These are phyloP conservation scores for Uria aalge DNA, from an alignment of 2,113 vertebrate genomes.

Conservation along the genomic window DNA sequence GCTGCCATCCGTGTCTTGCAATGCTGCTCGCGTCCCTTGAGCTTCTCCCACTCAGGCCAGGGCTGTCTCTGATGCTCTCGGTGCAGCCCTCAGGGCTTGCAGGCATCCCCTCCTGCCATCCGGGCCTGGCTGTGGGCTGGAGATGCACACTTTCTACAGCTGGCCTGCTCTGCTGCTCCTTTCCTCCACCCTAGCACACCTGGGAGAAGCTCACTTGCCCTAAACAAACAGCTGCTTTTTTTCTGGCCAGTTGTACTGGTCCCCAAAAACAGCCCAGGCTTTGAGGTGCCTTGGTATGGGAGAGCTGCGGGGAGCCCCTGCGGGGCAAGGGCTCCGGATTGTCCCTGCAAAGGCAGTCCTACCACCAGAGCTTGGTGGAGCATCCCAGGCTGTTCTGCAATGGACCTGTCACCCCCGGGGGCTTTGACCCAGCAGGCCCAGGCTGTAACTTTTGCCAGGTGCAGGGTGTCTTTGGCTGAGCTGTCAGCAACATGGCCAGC, in stretches of 20 bases:
- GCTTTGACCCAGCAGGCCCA: not conserved
- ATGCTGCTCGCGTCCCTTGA: rapidly evolving
- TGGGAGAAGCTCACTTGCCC: not conserved
- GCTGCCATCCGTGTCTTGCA: not conserved
- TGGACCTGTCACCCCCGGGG: not conserved
- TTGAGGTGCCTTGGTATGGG: not conserved
- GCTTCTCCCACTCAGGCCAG: rapidly evolving
- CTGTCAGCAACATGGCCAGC: not conserved
- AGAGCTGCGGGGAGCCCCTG: not conserved
- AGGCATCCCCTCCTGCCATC: not conserved
- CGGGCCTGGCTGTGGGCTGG: not conserved
- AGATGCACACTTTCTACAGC: not conserved
- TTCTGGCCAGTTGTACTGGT: not conserved
- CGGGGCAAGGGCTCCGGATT: not conserved
- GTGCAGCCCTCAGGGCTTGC: not conserved
- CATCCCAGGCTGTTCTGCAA: not conserved
- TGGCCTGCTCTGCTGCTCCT: not conserved
- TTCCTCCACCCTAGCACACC: not conserved
- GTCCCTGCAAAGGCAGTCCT: not conserved
- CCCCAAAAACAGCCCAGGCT: not conserved
- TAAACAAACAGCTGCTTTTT: not conserved
- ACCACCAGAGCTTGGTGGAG: rapidly evolving
- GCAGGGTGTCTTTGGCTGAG: not conserved
- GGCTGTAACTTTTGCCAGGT: not conserved
- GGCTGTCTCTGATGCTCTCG: rapidly evolving